Base-by-base conservation (phyloP, 1,140 invertebrate genomes). In the Pseudomyrmex sp. region DNA sequence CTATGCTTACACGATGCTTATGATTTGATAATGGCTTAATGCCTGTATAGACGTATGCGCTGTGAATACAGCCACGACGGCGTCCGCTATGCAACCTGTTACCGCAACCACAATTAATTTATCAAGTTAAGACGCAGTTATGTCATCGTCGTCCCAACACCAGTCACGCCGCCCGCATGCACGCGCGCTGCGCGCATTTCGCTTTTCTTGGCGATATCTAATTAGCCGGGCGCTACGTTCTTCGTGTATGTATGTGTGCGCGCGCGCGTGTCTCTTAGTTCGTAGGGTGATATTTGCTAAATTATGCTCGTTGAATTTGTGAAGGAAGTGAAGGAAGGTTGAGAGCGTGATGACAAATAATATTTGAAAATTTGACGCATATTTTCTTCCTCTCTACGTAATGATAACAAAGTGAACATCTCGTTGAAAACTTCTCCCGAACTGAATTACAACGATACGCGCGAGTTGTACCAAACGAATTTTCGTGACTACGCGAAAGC, bases 101-200 rank as follows among this genome's bases (percentile, higher is more conserved):
- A 88, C 75, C n/a, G 75, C 61, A 87, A 82, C 86, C 85, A 50
- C 75, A 73, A 84, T 74, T 63, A 87, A 88, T 84, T 88, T 87
- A 88, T 80, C 86, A 86, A 88, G 86, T 88, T 88, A 87, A 88
- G 86, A 87, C 56, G 72, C 66, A 77, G 85, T 88, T 88, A 88
- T 88, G 76, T 72, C 87, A 82, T 85, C 76, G 26, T 12, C 44
- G 70, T 72, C 56, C 44, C 84, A 26, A 26, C 26, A 0, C 26
- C 3, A 84, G 75, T 79, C 80, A 50, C 84, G 65, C 54, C 23
- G 23, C 75, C 35, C 50, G 20, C 59, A 23, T 26, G 66, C 59
- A 26, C 56, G 13, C 62, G 20, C 20, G 58, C 48, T 13, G 23
- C 3, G 23, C 48, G 86, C 69, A 65, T 76, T 85, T 77, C 75